A percentile compares a stretch with the other conserved stretches of the same genome.
phyloP scores from a whole-genome alignment of 1,140 invertebrate genomes.

The Drosophila carrolli region DNA sequence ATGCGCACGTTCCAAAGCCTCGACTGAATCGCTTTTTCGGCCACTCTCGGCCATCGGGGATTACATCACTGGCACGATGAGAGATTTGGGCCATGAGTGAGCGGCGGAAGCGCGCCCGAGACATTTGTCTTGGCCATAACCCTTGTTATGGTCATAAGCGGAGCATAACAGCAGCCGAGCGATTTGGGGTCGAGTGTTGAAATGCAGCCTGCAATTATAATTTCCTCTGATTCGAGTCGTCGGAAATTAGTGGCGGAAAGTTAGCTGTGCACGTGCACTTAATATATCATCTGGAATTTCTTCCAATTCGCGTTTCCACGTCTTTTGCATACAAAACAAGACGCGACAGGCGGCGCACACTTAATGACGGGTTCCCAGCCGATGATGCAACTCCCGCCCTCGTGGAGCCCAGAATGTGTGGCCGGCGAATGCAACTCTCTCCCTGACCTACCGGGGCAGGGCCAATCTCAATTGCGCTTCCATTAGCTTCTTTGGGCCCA shows the following conservation, averaged over 20 bases:
- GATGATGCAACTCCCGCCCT: conserved; percentile 18
- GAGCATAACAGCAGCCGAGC: conserved; percentile 8
- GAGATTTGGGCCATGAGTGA: conserved; percentile 24
- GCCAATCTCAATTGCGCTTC: conserved; percentile 11
- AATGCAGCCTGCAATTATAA: conserved; percentile 66
- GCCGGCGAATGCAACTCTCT: conserved; percentile 48
- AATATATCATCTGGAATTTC: neutral
- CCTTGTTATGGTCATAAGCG: conserved; percentile 23
- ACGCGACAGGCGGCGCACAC: conserved; percentile 34
- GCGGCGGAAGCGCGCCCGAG: conserved; percentile 53
- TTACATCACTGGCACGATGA: conserved; percentile 54
- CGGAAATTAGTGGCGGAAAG: conserved; percentile 2
- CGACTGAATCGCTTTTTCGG: conserved; percentile 52
- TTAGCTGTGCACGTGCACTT: neutral
- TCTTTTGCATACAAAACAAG: conserved; percentile 32
- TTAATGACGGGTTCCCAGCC: conserved; percentile 50
- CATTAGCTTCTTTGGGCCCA: conserved; percentile 18
- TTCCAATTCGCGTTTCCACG: neutral
- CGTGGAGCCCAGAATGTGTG: conserved; percentile 11
- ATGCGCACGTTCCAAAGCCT: conserved; percentile 30
- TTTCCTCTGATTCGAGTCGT: conserved; percentile 38
- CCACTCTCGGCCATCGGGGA: conserved; percentile 57
- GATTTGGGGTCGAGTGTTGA: conserved; percentile 45
- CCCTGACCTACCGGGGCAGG: conserved; percentile 15
- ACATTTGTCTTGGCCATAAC: conserved; percentile 30